Conservation (phyloP, 2,888 invertebrate species). For the Drosophila falleni region DNA sequence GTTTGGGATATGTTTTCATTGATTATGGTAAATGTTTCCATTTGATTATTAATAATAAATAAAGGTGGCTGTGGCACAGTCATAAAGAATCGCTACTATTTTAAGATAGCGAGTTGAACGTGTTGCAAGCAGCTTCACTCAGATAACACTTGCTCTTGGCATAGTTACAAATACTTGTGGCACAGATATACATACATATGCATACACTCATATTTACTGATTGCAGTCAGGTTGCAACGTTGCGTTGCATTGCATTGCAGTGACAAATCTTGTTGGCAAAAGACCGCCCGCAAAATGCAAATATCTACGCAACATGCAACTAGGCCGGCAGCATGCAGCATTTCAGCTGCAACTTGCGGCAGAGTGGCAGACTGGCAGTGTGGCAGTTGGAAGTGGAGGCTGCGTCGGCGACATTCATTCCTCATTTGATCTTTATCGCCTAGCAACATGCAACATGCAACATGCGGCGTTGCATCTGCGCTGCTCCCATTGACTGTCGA, state of each 20-base stretch:
- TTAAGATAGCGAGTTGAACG: slow-evolving; percentile 9
- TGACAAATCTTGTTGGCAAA: slow-evolving; percentile 71
- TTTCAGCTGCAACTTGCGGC: slow-evolving; percentile 7
- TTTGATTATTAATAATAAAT: slow-evolving; percentile 29
- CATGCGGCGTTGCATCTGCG: slow-evolving; percentile 44
- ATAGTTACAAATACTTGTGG: slow-evolving; percentile 14
- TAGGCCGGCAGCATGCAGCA: slow-evolving; percentile 43
- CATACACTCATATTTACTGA: slow-evolving; percentile 27
- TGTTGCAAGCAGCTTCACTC: slow-evolving; percentile 38
- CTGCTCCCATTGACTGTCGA: slow-evolving; percentile 57
- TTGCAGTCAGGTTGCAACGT: slow-evolving; percentile 40
- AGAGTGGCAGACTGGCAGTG: background rate
- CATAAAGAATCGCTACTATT: slow-evolving; percentile 22
- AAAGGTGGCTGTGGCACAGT: slow-evolving; percentile 14
- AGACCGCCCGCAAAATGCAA: slow-evolving; percentile 72
- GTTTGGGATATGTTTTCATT: slow-evolving; percentile 12
- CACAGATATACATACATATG: background rate
- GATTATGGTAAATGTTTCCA: slow-evolving; percentile 16
- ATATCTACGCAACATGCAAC: slow-evolving; percentile 75
- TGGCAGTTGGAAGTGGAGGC: slow-evolving; percentile 33
- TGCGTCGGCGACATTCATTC: slow-evolving; percentile 79
- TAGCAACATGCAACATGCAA: slow-evolving; percentile 79
- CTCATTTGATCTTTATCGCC: slow-evolving; percentile 81
- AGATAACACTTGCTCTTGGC: slow-evolving; percentile 49
- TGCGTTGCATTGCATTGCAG: slow-evolving; percentile 50